These are phyloP conservation scores for Lasioglossum baleicum DNA, from an alignment of 1,140 invertebrate species.

Conservation along the genomic window DNA sequence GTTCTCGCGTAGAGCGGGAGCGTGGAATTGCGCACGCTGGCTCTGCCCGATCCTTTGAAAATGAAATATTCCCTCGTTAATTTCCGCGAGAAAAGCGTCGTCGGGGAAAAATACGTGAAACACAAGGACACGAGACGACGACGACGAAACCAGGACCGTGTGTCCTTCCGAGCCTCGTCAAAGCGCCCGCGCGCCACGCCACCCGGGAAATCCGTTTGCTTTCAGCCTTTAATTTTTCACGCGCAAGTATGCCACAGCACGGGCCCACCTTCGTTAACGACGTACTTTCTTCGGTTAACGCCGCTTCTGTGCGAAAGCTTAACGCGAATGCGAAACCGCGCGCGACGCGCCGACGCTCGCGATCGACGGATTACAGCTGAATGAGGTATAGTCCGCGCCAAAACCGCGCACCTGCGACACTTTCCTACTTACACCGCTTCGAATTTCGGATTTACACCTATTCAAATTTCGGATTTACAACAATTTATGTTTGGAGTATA, in stretches of 20 bases:
- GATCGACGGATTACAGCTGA: too few species aligned
- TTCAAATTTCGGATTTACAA: too few species aligned
- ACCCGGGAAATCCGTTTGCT: conserved; percentile 26
- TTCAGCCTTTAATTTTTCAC: conserved; percentile 28
- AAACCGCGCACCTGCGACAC: too few species aligned
- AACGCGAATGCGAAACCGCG: not conserved
- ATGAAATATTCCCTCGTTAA: conserved; percentile 59
- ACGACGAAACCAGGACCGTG: not conserved
- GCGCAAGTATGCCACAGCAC: conserved; percentile 8
- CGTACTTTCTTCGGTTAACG: conserved; percentile 17
- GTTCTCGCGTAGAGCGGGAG: too few species aligned
- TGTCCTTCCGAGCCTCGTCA: conserved; percentile 30
- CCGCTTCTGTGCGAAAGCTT: not conserved
- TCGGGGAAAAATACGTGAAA: conserved; percentile 46
- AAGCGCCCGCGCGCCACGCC: not conserved
- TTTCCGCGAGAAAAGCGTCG: conserved; percentile 48
- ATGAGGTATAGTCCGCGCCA: too few species aligned
- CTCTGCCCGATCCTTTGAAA: conserved; percentile 56
- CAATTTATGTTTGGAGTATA: too few species aligned
- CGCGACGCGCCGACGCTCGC: too few species aligned
- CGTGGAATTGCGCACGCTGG: not conserved
- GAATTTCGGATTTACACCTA: too few species aligned
- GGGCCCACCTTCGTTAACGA: conserved; percentile 37
- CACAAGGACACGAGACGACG: conserved; percentile 16
- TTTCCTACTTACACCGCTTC: too few species aligned